Conservation (phyloP, 1,140 invertebrate genomes). For the Cherax quadricarinatus region DNA sequence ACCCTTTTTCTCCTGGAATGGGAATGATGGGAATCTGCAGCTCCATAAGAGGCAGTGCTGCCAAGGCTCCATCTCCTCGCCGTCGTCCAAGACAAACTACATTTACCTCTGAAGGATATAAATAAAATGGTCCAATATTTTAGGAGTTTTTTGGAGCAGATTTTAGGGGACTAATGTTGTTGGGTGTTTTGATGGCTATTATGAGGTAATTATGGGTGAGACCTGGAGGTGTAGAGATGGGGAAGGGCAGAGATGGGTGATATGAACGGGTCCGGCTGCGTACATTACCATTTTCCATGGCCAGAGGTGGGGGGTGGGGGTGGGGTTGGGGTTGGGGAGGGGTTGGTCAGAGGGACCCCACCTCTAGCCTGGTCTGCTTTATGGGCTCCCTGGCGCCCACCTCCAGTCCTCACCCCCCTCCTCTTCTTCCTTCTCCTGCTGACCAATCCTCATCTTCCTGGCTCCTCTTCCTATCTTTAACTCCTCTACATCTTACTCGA, state of each 20-base stretch:
- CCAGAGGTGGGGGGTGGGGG: neutral
- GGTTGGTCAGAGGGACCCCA: neutral
- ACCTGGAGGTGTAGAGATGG: neutral
- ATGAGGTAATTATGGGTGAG: neutral
- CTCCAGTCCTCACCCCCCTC: neutral
- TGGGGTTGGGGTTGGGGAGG: neutral
- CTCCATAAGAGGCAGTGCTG: constrained; percentile 29
- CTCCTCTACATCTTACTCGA: neutral
- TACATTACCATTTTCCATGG: constrained; percentile 24
- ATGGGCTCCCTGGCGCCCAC: constrained; percentile 32
- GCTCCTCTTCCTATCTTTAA: neutral
- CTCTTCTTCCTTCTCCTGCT: neutral
- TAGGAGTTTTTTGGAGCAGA: neutral
- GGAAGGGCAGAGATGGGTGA: neutral
- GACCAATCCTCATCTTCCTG: neutral
- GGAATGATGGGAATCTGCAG: constrained; percentile 63
- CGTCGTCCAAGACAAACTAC: neutral
- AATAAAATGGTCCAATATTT: neutral
- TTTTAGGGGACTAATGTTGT: neutral
- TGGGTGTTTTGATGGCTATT: neutral
- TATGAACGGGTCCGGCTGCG: neutral
- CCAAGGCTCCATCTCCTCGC: constrained; percentile 21
- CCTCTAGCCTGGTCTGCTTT: constrained; percentile 20
- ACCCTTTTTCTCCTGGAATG: constrained; percentile 58
- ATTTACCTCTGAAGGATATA: neutral